Conservation (phyloP, 2,797 vertebrate genomes). For the Eospalax fontanierii region DNA sequence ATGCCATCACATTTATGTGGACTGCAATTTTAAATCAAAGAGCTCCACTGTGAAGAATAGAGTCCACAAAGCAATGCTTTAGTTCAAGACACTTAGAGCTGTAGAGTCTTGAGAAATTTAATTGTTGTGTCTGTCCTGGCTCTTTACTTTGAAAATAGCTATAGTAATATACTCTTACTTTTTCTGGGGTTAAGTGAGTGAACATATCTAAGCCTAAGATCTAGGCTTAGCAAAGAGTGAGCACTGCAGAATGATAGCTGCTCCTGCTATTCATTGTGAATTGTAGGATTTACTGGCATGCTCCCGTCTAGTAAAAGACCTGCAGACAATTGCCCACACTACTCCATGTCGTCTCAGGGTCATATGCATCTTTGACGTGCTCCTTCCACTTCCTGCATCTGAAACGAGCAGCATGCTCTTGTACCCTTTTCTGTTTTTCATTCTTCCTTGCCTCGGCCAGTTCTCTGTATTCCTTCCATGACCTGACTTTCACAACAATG, state of each 20-base stretch:
- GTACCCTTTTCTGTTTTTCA: not conserved
- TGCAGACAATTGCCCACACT: not conserved
- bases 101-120: not conserved
- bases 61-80: not conserved
- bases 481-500: not conserved
- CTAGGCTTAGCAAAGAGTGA: fast-evolving
- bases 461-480: not conserved
- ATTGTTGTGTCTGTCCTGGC: not conserved
- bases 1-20: not conserved
- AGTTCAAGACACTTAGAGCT: not conserved
- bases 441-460: not conserved
- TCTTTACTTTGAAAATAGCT: not conserved
- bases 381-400: not conserved
- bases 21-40: not conserved
- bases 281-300: not conserved
- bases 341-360: not conserved
- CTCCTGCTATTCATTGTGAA: fast-evolving
- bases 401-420: not conserved
- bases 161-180: not conserved
- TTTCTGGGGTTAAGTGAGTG: not conserved
- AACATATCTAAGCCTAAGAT: not conserved
- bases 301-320: not conserved
- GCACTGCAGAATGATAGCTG: fast-evolving
- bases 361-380: not conserved
- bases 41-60: not conserved